Conservation (phyloP, 2,113 vertebrate genomes). For the Butastur rufipennis region DNA sequence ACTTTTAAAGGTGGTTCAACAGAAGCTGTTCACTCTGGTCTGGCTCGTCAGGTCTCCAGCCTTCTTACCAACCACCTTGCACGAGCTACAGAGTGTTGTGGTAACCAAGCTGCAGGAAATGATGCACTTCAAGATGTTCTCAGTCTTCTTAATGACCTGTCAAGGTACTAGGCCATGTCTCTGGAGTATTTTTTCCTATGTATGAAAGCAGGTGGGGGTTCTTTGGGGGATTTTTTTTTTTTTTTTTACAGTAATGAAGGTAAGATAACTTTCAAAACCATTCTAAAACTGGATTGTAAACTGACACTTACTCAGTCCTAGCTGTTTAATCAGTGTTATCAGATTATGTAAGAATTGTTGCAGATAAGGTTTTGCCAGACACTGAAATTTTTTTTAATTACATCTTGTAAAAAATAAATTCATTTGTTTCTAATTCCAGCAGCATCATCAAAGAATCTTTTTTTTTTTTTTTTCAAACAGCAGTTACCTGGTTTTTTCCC, state of each 20-base stretch:
- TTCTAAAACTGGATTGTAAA: background rate
- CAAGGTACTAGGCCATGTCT: constrained; percentile 75
- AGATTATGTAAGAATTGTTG: background rate
- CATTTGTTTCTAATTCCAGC: background rate
- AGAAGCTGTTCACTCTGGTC: constrained; percentile 93
- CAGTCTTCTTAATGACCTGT: constrained; percentile 95
- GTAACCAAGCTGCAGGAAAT: constrained; percentile 96
- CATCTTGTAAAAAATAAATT: background rate
- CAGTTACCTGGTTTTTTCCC: background rate
- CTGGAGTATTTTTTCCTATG: background rate
- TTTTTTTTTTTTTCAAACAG: background rate
- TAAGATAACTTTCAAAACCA: background rate
- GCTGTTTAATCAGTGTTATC: background rate
- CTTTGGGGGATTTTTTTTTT: background rate
- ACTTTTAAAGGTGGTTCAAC: constrained; percentile 84
- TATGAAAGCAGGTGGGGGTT: background rate
- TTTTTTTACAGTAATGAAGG: background rate
- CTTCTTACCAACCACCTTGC: constrained; percentile 96
- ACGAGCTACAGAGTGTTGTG: constrained; percentile 93
- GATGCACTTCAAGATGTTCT: constrained; percentile 96
- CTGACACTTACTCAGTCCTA: background rate
- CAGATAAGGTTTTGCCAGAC: background rate
- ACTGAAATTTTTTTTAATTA: background rate
- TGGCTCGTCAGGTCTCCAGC: constrained; percentile 95
- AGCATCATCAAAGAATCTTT: background rate